Evolutionary conservation across 2,888 invertebrate genomes (phyloP).

Genomic region (Sarcophaga rosellei): DNA sequence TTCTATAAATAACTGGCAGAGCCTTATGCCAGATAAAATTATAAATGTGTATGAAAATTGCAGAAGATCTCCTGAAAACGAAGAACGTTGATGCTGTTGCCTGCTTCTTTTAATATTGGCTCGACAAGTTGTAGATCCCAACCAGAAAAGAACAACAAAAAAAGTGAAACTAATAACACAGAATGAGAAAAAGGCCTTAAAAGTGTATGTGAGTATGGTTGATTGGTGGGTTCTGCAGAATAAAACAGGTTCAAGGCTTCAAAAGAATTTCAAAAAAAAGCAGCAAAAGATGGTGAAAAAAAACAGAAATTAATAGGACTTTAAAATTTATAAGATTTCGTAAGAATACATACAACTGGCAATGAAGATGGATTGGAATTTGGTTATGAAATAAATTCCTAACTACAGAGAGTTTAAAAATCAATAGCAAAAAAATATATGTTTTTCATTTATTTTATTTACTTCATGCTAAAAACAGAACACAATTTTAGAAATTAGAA

Average conservation of each 20-base stretch:
- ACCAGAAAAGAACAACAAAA: slow-evolving; percentile 9
- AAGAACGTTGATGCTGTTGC: slow-evolving; percentile 12
- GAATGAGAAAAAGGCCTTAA: slow-evolving; percentile 16
- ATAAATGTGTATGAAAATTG: slow-evolving; percentile 47
- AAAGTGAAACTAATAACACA: slow-evolving; percentile 7
- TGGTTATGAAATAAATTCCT: neutral
- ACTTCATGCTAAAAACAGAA: neutral
- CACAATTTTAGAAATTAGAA: no score
- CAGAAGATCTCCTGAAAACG: slow-evolving; percentile 52
- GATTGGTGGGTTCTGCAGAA: slow-evolving; percentile 40
- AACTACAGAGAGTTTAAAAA: no score
- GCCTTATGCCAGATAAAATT: slow-evolving; percentile 40
- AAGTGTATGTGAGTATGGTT: neutral
- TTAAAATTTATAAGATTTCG: slow-evolving; percentile 52
- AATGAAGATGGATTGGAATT: slow-evolving; percentile 46
- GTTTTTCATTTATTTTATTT: neutral
- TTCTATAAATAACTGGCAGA: slow-evolving; percentile 65
- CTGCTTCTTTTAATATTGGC: slow-evolving; percentile 50
- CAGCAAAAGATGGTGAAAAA: slow-evolving; percentile 38
- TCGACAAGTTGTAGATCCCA: slow-evolving; percentile 54
- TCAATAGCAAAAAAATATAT: neutral
- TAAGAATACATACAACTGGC: neutral
- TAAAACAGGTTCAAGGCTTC: slow-evolving; percentile 67
- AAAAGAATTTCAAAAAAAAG: slow-evolving; percentile 24
- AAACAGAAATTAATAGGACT: slow-evolving; percentile 56